Percentiles rank a stretch among this genome's conserved stretches.
Conservation (phyloP, 2,113 vertebrate species). For the Addax nasomaculatus region DNA sequence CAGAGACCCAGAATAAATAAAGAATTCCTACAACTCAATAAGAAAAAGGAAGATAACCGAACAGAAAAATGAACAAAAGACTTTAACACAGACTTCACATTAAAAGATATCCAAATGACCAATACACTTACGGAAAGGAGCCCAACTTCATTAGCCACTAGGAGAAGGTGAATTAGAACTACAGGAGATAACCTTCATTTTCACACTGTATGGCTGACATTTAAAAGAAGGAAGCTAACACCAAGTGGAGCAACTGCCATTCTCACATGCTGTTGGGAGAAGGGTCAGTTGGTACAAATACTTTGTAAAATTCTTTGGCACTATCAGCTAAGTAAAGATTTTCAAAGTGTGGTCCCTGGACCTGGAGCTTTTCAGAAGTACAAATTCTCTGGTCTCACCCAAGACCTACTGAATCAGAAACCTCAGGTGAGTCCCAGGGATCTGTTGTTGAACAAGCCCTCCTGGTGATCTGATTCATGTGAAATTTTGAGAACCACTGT, state of each 20-base stretch:
- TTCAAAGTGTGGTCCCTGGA: neutral
- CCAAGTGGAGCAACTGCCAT: neutral
- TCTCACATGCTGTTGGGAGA: fast-evolving
- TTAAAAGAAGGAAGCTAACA: neutral
- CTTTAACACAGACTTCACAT: neutral
- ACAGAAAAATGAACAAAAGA: neutral
- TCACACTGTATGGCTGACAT: neutral
- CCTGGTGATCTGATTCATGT: neutral
- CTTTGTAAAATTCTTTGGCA: neutral
- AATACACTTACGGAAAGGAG: neutral
- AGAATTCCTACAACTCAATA: neutral
- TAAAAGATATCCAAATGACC: neutral
- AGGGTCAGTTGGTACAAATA: neutral
- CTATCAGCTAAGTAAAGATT: neutral
- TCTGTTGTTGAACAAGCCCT: neutral
- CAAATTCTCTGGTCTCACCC: neutral
- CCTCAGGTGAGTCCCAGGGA: neutral
- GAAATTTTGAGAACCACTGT: neutral
- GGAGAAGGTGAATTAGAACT: neutral
- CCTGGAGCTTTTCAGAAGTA: neutral
- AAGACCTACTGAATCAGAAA: neutral
- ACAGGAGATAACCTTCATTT: neutral
- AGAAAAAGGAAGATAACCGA: neutral
- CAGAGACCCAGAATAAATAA: neutral
- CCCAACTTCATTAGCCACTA: neutral